Base-by-base conservation (phyloP, 2,113 vertebrate genomes). In the Neolamprologus brichardi region DNA sequence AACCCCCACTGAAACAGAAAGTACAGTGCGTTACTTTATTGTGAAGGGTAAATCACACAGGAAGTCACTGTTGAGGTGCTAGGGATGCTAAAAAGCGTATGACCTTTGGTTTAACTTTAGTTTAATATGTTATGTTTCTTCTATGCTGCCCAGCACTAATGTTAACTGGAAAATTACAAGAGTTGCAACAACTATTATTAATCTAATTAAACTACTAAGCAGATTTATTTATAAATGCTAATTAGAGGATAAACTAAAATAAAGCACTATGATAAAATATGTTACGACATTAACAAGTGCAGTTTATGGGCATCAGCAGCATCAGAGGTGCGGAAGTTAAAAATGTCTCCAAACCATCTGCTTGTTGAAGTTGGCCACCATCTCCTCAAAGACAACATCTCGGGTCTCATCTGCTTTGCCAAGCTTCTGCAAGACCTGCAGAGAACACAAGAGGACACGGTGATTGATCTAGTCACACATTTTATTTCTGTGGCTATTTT, bases 341-440 rank as follows among this genome's bases (percentile, higher is more conserved):
- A 25, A 79, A 9, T 7, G 7, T 7, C 11, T 25, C 7, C 97
- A 96, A 88, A 99, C 99, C 98, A 98, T 96, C 94, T 99, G 99
- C 93, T 99, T 99, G 95, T 97, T 98, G 95, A 99, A 99, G 94
- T 98, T 99, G 82, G 97, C 94, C 89, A 99, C 98, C 4, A 97
- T 97, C 91, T 99, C 98, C 87, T 99, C 98, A 25, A 99, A 99
- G 67, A 96, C 97, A 1, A 95, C 96, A 78, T 99, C 99, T 91
- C 98, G 98, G 3, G 99, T 99, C 96, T 99, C 99, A 32, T 99
- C 99, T 0, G 98, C 98, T 95, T 99, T 99, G 8, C 98, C 98
- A 77, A 99, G 97, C 85, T 99, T 99, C 96, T 99, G 99, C 85
- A 99, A 91, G 60, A 99, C 98, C 98, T 99, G 94, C 58, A 49